A percentile compares a stretch with the other conserved stretches of the same genome.
Conservation (phyloP, 1,140 invertebrate genomes). For the Prorops nasuta region DNA sequence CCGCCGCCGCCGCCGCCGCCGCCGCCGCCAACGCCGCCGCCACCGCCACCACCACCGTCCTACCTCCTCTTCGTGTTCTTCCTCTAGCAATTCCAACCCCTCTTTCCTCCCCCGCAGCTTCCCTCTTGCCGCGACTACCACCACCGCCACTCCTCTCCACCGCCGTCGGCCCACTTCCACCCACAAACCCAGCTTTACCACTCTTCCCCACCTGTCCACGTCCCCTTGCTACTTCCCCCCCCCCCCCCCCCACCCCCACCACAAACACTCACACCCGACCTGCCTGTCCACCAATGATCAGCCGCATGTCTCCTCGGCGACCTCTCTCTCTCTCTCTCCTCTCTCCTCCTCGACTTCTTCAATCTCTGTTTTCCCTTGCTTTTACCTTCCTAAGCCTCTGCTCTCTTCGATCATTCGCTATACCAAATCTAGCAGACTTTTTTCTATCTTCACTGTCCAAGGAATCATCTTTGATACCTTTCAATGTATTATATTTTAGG, state of each 20-base stretch:
- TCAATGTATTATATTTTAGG: too few relatives aligned
- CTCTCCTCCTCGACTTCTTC: neutral
- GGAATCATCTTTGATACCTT: too few relatives aligned
- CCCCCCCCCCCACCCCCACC: slow-evolving; percentile 20
- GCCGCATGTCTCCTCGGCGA: slow-evolving; percentile 26
- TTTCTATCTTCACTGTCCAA: too few relatives aligned
- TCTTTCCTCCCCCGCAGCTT: slow-evolving; percentile 2
- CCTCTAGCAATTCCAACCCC: neutral
- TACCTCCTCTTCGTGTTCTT: neutral
- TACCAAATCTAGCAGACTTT: too few relatives aligned
- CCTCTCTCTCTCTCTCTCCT: slow-evolving; percentile 2
- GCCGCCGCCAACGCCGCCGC: too few relatives aligned
- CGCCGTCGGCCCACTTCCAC: slow-evolving; percentile 23
- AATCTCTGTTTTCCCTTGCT: too few relatives aligned
- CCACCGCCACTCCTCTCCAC: slow-evolving; percentile 21
- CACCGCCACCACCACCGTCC: too few relatives aligned
- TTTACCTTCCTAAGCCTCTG: too few relatives aligned
- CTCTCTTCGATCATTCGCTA: too few relatives aligned
- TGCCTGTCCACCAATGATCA: slow-evolving; percentile 52
- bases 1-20: slow-evolving; percentile 8
- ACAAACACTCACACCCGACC: slow-evolving; percentile 15
- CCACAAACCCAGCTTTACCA: neutral
- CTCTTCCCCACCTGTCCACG: slow-evolving; percentile 26
- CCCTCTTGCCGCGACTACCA: slow-evolving; percentile 9
- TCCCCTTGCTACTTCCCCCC: slow-evolving; percentile 23